These are phyloP conservation scores for Pterostichus madidus DNA, from an alignment of 2,888 invertebrate species.

Conservation along the genomic window DNA sequence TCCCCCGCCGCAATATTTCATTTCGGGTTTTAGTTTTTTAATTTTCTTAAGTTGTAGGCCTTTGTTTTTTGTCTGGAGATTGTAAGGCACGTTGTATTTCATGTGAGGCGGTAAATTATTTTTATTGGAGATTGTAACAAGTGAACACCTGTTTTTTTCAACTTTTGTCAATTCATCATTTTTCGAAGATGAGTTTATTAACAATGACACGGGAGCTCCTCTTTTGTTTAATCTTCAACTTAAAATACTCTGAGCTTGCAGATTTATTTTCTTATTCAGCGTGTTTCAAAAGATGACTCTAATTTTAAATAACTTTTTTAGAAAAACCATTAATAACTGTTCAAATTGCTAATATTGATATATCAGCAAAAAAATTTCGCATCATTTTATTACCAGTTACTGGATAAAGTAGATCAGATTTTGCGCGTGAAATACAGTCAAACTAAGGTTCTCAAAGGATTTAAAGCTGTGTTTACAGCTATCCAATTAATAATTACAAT, in stretches of 20 bases:
- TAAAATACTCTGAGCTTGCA: not conserved
- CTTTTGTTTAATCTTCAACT: slow-evolving; percentile 23
- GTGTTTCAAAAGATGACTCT: no score
- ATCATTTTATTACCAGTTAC: no score
- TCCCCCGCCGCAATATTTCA: slow-evolving; percentile 24
- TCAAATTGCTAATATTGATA: no score
- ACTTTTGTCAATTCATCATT: slow-evolving; percentile 37
- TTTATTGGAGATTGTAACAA: slow-evolving; percentile 27
- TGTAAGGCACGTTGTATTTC: slow-evolving; percentile 13
- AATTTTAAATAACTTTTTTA: no score
- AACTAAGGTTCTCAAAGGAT: no score
- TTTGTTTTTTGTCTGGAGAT: slow-evolving; percentile 13
- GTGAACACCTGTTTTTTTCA: slow-evolving; percentile 33
- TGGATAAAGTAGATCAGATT: no score
- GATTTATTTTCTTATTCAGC: not conserved
- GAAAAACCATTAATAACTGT: no score
- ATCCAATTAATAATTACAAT: no score
- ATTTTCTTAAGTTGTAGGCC: slow-evolving; percentile 18
- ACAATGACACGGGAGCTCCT: slow-evolving; percentile 2
- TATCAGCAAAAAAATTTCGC: no score
- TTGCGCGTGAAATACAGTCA: no score
- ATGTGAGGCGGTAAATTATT: slow-evolving; percentile 15
- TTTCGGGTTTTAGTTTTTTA: slow-evolving; percentile 41
- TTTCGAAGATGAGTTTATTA: slow-evolving; percentile 11
- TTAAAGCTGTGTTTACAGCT: no score